phyloP scores from a whole-genome alignment of 1,140 invertebrate species.

The Brachionus manjavacas region DNA sequence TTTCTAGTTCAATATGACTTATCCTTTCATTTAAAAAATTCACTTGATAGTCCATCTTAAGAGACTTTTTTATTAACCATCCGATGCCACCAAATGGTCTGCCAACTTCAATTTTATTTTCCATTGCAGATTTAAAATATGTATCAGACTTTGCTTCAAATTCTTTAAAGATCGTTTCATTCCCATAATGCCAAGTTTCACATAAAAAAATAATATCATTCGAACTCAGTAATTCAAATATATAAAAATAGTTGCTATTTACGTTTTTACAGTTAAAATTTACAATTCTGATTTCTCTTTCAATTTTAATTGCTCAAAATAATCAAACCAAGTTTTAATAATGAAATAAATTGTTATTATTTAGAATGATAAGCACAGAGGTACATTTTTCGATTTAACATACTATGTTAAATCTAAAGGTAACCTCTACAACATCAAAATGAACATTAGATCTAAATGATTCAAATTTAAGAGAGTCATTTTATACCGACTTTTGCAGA shows the following conservation, averaged over 20 bases:
- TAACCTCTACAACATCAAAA: too few species aligned
- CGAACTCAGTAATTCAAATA: background rate
- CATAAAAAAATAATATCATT: constrained; percentile 18
- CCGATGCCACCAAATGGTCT: background rate
- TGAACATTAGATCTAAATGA: too few species aligned
- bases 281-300: too few species aligned
- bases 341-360: too few species aligned
- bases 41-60: background rate
- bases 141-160: background rate
- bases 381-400: too few species aligned
- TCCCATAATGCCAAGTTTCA: too few species aligned
- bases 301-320: too few species aligned
- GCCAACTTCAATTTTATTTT: background rate
- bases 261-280: constrained; percentile 29
- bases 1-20: background rate
- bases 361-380: too few species aligned
- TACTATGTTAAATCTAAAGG: too few species aligned
- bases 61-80: background rate
- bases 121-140: background rate
- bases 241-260: background rate
- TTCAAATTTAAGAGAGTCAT: too few species aligned
- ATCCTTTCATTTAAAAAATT: background rate
- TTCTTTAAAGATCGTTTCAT: background rate
- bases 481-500: too few species aligned
- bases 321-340: too few species aligned